Base-by-base conservation (phyloP, 2,797 vertebrate genomes). In the Eulemur rubriventer region DNA sequence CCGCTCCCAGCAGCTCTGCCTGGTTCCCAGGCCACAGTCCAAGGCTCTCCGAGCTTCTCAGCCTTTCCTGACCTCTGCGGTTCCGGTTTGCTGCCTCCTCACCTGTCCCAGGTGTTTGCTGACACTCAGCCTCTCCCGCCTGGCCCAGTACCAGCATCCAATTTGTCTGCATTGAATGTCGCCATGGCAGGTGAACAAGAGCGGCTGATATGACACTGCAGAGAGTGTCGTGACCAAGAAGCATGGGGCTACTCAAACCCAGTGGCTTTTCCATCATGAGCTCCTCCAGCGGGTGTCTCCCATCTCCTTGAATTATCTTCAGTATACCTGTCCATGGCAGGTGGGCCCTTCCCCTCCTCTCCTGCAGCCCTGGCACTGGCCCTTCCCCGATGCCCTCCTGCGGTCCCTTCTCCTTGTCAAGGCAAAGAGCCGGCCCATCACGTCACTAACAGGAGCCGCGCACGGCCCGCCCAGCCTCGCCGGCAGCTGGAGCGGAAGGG, bases 201-300 rank as follows among this genome's bases (percentile, higher is more conserved):
- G 43, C 0, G 1, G 6, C 18, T 0, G 30, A 48, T 9, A 11
- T 17, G 38, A 28, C 41, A 18, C 1, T 3, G 1, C 2, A 4
- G 35, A 50, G 35, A n/a, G 26, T 4, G 12, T 65, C 38, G 12
- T 1, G 61, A 26, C 41, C 0, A 6, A 9, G 59, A 35, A 50
- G 20, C 48, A 7, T 0, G 0, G 7, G 50, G 85, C 4, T 14
- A 4, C 18, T 38, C 12, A 35, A 2, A 43, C 33, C 13, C 1
- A 1, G 4, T 1, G 76, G 80, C 76, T 35, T 50, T 55, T 35
- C 52, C 50, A 2, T 28, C 4, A n/a, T 1, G 8, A 28, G 24
- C 50, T 30, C 50, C 48, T 89, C 67, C 14, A 0, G 35, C 0
- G 0, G 17, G 76, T 9, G 1, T 9, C 46, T 48, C 57, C 55